Evolutionary conservation across 2,888 invertebrate species (phyloP).

Genomic region (Autographa pulchrina): DNA sequence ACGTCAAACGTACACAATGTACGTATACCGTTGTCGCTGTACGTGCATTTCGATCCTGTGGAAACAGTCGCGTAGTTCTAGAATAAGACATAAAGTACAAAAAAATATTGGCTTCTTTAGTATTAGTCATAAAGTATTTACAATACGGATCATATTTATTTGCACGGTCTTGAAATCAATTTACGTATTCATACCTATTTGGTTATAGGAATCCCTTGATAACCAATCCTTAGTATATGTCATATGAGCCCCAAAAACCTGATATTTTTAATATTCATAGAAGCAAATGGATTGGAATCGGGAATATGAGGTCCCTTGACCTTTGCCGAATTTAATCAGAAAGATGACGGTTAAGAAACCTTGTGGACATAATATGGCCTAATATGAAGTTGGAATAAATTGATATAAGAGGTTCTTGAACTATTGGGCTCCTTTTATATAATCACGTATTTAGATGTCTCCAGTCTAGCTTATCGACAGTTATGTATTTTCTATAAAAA

Average conservation of each 20-base stretch:
- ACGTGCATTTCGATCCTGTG: no score
- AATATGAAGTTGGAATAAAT: not conserved
- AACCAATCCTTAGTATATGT: not conserved
- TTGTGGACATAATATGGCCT: not conserved
- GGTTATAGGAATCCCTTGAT: not conserved
- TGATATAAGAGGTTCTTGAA: not conserved
- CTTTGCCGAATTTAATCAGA: conserved; percentile 15
- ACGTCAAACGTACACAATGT: no score
- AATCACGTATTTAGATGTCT: no score
- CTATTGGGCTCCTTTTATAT: not conserved
- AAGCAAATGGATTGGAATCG: conserved; percentile 20
- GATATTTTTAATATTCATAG: conserved; percentile 34
- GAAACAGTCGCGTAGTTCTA: no score
- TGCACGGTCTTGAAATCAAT: not conserved
- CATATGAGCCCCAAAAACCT: conserved; percentile 1
- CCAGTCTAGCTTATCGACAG: no score
- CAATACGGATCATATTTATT: not conserved
- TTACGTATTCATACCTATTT: not conserved
- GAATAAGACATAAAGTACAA: no score
- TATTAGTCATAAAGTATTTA: no score
- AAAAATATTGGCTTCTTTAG: no score
- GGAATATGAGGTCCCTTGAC: conserved; percentile 20
- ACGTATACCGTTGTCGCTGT: no score
- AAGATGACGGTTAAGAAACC: conserved; percentile 13
- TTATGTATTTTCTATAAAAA: no score